Percentiles rank a stretch among this genome's conserved stretches.
Evolutionary conservation across 2,113 vertebrate genomes (phyloP).

Genomic region (Balaeniceps rex): DNA sequence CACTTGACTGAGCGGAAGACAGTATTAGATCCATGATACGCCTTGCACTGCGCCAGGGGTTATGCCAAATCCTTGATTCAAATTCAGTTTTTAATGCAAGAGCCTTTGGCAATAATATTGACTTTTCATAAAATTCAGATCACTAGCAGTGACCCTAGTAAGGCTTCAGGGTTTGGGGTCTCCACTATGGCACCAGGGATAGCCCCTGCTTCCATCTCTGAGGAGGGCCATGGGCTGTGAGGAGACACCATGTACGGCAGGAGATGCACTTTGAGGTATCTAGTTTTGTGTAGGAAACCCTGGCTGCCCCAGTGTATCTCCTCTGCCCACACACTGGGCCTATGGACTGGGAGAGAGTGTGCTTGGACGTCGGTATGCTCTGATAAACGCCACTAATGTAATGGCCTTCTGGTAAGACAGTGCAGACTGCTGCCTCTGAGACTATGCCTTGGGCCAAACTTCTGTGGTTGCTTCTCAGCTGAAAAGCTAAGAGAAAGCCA

Average conservation of each 20-base stretch:
- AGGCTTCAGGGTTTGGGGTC: neutral
- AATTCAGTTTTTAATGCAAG: neutral
- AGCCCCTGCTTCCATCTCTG: neutral
- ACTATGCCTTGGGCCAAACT: neutral
- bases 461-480: neutral
- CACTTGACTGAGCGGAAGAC: neutral
- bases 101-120: neutral
- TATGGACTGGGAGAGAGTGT: neutral
- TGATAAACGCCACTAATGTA: neutral
- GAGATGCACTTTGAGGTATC: neutral
- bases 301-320: neutral
- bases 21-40: neutral
- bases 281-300: neutral
- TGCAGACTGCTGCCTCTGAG: neutral
- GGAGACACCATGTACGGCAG: accelerated
- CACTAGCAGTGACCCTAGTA: neutral
- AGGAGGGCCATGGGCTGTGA: neutral
- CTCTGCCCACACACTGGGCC: neutral
- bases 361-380: accelerated
- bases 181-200: neutral
- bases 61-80: neutral
- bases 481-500: neutral
- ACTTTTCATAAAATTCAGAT: neutral
- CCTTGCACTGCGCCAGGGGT: neutral
- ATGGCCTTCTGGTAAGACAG: neutral